Conservation (phyloP, 1,140 invertebrate species). For the Steinernema khuongi region DNA sequence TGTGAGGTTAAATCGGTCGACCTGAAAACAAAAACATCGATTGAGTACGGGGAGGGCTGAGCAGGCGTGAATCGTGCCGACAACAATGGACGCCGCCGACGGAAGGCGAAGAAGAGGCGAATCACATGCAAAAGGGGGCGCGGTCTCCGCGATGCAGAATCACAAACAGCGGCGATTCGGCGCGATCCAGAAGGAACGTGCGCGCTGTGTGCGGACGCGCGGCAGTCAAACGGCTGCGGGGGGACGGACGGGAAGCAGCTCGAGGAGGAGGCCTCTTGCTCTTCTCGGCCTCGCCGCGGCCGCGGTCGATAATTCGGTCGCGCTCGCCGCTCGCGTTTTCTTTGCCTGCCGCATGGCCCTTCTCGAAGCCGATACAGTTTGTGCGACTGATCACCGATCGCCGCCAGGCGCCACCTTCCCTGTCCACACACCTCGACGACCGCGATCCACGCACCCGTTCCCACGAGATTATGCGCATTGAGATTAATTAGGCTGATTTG, state of each 20-base stretch:
- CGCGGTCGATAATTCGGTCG: not conserved
- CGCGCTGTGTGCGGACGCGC: not conserved
- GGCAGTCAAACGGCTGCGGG: not conserved
- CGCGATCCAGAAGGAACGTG: not conserved
- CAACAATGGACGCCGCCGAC: not conserved
- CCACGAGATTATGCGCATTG: no score
- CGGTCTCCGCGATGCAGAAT: no score
- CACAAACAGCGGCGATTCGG: no score
- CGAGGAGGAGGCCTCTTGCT: not conserved
- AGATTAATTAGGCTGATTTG: no score
- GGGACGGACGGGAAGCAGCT: not conserved
- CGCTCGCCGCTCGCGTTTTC: not conserved
- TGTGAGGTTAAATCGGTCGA: not conserved
- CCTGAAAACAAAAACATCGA: constrained; percentile 15
- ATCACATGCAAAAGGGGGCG: constrained; percentile 12
- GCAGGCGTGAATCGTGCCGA: constrained; percentile 8
- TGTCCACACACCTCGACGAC: no score
- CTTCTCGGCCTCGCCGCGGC: not conserved
- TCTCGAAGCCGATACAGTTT: not conserved
- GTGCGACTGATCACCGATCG: not conserved
- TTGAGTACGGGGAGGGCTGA: not conserved
- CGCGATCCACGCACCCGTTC: no score
- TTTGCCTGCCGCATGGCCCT: not conserved
- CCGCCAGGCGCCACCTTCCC: no score
- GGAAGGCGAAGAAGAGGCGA: not conserved